phyloP scores from a whole-genome alignment of 2,888 invertebrate genomes.

The Tetragnatha montana region DNA sequence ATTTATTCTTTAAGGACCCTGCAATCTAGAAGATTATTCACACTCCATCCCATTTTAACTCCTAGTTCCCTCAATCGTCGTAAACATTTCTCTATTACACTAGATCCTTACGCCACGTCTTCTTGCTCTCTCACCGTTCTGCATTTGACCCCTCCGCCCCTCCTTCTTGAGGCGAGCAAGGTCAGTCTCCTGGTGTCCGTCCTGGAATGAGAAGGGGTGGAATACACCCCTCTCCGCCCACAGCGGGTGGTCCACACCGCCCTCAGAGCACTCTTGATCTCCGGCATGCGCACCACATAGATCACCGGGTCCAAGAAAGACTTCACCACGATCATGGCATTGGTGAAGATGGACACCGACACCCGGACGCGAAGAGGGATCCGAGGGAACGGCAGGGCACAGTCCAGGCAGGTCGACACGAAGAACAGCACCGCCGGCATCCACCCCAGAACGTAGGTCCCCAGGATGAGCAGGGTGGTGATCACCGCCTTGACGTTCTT shows the following conservation, averaged over 20 bases:
- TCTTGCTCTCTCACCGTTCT: neutral
- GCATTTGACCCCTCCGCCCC: neutral
- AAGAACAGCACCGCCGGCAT: constrained; percentile 80
- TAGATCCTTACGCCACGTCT: neutral
- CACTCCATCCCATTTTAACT: no score
- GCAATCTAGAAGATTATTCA: no score
- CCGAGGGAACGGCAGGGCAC: constrained; percentile 74
- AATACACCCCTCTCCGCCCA: constrained; percentile 29
- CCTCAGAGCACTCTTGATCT: constrained; percentile 78
- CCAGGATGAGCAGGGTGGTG: constrained; percentile 80
- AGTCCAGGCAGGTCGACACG: constrained; percentile 80
- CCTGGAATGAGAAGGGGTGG: constrained; percentile 41
- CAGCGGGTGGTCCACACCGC: constrained; percentile 48
- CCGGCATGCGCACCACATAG: constrained; percentile 82
- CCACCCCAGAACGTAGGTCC: constrained; percentile 81
- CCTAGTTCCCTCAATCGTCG: no score
- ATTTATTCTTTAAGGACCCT: no score
- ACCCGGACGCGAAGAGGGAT: constrained; percentile 69
- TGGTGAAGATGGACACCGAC: constrained; percentile 75
- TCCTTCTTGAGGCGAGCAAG: constrained; percentile 21
- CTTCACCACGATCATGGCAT: constrained; percentile 81
- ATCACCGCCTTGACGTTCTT: constrained; percentile 79
- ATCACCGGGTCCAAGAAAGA: constrained; percentile 82
- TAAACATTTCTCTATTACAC: no score
- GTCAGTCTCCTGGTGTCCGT: constrained; percentile 50